Conservation (phyloP, 2,113 vertebrate species). For the Galbula dea region DNA sequence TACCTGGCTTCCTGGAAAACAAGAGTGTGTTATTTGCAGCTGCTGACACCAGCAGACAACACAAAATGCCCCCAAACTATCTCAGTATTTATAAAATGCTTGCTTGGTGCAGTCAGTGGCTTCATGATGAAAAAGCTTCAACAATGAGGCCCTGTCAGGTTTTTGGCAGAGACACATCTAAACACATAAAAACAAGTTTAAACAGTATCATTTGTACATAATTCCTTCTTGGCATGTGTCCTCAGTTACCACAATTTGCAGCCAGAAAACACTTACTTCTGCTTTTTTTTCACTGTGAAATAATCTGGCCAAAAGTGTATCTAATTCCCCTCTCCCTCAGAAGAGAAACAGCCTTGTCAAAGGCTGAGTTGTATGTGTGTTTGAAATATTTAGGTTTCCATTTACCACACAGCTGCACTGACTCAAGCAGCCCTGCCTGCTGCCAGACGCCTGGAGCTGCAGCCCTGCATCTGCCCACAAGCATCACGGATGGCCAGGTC, state of each 20-base stretch:
- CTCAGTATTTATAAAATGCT: conserved; percentile 65
- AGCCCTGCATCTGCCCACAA: conserved; percentile 47
- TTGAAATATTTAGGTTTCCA: conserved; percentile 51
- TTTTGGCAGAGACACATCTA: conserved; percentile 71
- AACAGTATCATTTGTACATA: conserved; percentile 76
- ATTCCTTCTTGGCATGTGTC: conserved; percentile 73
- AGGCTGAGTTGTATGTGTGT: not conserved
- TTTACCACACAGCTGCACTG: conserved; percentile 63
- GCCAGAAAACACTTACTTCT: conserved; percentile 75
- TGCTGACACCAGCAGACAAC: conserved; percentile 50
- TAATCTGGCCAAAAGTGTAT: conserved; percentile 68
- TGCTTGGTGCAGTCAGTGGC: conserved; percentile 36
- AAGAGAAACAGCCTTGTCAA: conserved; percentile 70
- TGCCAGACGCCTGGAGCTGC: not conserved
- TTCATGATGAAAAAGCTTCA: conserved; percentile 60
- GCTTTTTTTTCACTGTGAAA: conserved; percentile 67
- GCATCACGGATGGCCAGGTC: not conserved
- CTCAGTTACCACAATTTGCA: conserved; percentile 66
- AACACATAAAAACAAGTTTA: conserved; percentile 78
- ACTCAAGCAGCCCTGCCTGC: not conserved
- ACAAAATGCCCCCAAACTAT: conserved; percentile 42
- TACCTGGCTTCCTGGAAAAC: not conserved
- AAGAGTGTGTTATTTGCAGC: not conserved
- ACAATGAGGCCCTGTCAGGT: conserved; percentile 67
- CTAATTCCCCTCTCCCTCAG: conserved; percentile 55